phyloP scores from a whole-genome alignment of 2,888 invertebrate species.

The Drosophila yooni region DNA sequence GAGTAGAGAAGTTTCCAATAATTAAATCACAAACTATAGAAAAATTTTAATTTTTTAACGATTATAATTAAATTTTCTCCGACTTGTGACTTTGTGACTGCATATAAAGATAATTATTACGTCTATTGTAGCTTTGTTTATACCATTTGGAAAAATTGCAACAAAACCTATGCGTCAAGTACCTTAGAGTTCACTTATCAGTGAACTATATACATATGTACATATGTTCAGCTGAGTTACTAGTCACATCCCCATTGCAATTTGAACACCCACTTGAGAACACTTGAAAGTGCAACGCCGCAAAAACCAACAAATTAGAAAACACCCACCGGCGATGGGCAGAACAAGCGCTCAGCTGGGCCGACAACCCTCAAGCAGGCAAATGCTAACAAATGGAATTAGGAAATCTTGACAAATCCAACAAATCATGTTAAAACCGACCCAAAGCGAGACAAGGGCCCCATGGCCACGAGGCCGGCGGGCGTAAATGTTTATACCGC shows the following conservation, averaged over 20 bases:
- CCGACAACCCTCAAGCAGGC: slow-evolving; percentile 56
- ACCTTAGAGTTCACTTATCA: not conserved
- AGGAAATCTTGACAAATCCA: slow-evolving; percentile 82
- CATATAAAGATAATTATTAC: not conserved
- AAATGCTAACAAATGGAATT: slow-evolving; percentile 78
- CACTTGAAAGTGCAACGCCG: slow-evolving; percentile 47
- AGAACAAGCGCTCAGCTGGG: slow-evolving; percentile 28
- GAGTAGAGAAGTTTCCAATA: not conserved
- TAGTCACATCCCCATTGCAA: slow-evolving; percentile 14
- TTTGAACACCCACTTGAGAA: slow-evolving; percentile 35
- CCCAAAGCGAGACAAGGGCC: slow-evolving; percentile 41
- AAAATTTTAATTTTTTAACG: not conserved
- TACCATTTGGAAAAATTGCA: not conserved
- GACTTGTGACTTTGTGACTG: not conserved
- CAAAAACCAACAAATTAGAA: slow-evolving; percentile 59
- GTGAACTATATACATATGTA: slow-evolving; percentile 12
- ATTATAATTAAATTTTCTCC: not conserved
- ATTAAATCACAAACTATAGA: not conserved
- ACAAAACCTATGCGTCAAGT: not conserved
- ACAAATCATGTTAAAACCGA: slow-evolving; percentile 82
- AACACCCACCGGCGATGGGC: slow-evolving; percentile 46
- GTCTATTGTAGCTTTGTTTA: not conserved
- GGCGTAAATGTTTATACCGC: slow-evolving; percentile 71
- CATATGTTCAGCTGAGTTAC: slow-evolving; percentile 15
- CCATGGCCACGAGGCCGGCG: slow-evolving; percentile 17